Base-by-base conservation (phyloP, 2,888 invertebrate species). In the Drosophila atripex region DNA sequence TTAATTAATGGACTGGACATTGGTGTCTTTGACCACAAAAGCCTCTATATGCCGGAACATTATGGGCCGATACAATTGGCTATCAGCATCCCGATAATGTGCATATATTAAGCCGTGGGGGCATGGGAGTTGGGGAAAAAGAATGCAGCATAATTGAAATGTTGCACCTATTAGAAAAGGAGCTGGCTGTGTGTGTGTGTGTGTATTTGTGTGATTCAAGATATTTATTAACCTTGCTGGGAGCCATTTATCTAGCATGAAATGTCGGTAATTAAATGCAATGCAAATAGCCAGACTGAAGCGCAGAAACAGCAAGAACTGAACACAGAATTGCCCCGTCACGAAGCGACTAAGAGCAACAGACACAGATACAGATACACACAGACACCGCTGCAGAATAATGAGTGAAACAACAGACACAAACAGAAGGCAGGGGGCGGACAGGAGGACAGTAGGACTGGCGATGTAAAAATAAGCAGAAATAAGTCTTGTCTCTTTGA, bases 401-500 rank as follows among this genome's bases (percentile, higher is more conserved):
- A 69, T 68, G 49, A 56, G 56, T 56, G 50, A 53, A 69, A 57
- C 50, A 63, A 30, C 38, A 64, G 47, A 47, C 43, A 41, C 30
- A 39, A 45, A 23, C 46, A 41, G 39, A 70, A 52, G 23, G 46
- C 53, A 49, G 43, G 38, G 28, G 30, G 14, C 28, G 38, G 46
- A 43, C 35, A 35, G 35, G 35, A 14, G 35, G 65, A 46, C 56
- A 55, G 11, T 60, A 66, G 66, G 73, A 61, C 39, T 18, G 75
- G 77, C 80, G 63, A 54, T 87, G 88, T 86, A 87, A 88, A 85
- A 83, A 85, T 86, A 83, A 86, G 79, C 77, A 79, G 72, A 83
- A 85, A 85, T 85, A 85, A 85, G 76, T 85, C 88, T 85, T 83
- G 84, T 76, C 80, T 68, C 76, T 79, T 84, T 85, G 86, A 88